Evolutionary conservation across 1,140 invertebrate genomes (phyloP).

Genomic region (Heterodera carotae): DNA sequence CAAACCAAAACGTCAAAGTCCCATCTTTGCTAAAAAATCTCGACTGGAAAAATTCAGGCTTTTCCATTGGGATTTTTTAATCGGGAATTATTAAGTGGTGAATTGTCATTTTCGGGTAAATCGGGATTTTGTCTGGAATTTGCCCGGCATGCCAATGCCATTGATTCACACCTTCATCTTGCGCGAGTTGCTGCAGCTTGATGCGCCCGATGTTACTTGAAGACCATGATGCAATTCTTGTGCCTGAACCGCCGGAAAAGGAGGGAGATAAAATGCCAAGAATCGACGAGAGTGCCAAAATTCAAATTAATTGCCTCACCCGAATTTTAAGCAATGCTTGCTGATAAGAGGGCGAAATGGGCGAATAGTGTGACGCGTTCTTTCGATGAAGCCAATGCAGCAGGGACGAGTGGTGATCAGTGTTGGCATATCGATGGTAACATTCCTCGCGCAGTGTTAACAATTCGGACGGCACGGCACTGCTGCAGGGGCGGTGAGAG

Average conservation of each 20-base stretch:
- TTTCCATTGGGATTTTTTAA: too few species aligned
- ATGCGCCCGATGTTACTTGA: conserved; percentile 64
- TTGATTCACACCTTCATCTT: conserved; percentile 56
- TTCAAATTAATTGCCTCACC: conserved; percentile 54
- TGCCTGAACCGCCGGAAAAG: conserved; percentile 42
- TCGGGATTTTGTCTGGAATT: background rate
- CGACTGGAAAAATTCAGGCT: too few species aligned
- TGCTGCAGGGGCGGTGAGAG: background rate
- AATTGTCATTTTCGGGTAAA: too few species aligned
- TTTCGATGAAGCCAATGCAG: conserved; percentile 63
- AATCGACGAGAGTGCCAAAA: background rate
- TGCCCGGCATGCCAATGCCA: background rate
- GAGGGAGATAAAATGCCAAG: background rate
- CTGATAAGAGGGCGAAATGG: conserved; percentile 64
- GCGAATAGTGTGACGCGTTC: conserved; percentile 64
- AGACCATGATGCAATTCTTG: conserved; percentile 55
- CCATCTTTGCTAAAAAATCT: too few species aligned
- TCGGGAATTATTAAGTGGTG: too few species aligned
- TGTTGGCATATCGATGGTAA: conserved; percentile 46
- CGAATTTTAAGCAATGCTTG: conserved; percentile 62
- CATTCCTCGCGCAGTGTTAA: conserved; percentile 45
- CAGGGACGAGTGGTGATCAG: conserved; percentile 61
- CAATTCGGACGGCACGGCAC: conserved; percentile 15
- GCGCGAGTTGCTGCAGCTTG: conserved; percentile 58
- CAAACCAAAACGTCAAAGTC: too few species aligned